These are phyloP conservation scores for Ivindomyrus marchei DNA, from an alignment of 2,113 vertebrate genomes.

Conservation along the genomic window DNA sequence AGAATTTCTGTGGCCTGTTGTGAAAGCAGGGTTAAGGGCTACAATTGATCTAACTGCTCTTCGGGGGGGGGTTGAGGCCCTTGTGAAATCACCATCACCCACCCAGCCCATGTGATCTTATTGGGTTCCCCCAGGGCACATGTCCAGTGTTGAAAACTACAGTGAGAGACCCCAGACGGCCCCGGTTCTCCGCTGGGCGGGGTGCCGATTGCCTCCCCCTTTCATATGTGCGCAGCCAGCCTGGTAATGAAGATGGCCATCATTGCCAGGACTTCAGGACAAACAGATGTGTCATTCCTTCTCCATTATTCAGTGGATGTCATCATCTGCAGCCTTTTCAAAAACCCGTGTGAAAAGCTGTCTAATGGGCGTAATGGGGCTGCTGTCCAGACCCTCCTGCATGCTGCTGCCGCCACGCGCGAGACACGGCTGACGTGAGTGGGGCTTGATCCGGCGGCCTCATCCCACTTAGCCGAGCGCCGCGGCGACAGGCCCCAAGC, in stretches of 20 bases:
- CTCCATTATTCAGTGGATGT: constrained; percentile 26
- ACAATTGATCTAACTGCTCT: background rate
- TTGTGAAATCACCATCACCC: background rate
- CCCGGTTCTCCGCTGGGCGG: constrained; percentile 32
- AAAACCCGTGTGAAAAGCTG: constrained; percentile 7
- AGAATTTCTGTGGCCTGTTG: background rate
- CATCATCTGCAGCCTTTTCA: constrained; percentile 24
- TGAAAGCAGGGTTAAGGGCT: background rate
- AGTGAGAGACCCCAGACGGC: constrained; percentile 37
- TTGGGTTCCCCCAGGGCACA: constrained; percentile 39
- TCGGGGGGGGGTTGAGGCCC: background rate
- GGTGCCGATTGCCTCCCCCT: constrained; percentile 15
- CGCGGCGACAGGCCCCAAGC: background rate
- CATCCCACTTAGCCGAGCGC: background rate
- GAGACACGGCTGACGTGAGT: background rate
- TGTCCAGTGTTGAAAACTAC: constrained; percentile 24
- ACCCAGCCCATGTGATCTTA: background rate
- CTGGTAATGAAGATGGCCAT: constrained; percentile 30
- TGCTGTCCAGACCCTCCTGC: background rate
- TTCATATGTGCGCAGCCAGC: background rate
- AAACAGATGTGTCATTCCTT: constrained; percentile 18
- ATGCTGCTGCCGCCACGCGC: background rate
- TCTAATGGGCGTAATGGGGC: constrained; percentile 17
- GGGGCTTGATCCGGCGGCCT: background rate
- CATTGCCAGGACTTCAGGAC: constrained; percentile 29